Evolutionary conservation across 1,140 invertebrate genomes (phyloP).

Genomic region (Musca vetustissima): DNA sequence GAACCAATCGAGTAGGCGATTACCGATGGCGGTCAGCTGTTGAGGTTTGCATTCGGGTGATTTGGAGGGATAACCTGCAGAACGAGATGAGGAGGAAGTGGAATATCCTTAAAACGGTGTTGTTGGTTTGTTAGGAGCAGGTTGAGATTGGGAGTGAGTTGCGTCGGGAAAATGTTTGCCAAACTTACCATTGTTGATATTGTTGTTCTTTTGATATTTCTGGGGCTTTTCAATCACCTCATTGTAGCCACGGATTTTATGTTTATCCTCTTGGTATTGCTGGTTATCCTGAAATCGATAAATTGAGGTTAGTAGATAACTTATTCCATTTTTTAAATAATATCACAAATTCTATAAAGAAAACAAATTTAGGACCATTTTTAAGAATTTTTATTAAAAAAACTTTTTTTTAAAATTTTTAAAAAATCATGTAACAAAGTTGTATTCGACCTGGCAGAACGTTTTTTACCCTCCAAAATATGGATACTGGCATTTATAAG

Average conservation of each 20-base stretch:
- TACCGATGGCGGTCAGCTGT: constrained; percentile 82
- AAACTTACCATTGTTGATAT: constrained; percentile 41
- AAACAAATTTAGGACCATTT: too few species aligned
- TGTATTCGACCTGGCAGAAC: too few species aligned
- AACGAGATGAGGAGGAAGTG: constrained; percentile 1
- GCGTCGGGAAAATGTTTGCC: constrained; percentile 42
- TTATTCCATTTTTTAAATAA: too few species aligned
- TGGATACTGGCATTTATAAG: too few species aligned
- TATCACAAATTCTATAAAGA: too few species aligned
- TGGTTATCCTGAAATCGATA: constrained; percentile 58
- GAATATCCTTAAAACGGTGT: background rate
- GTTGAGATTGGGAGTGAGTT: background rate
- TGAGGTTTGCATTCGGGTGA: constrained; percentile 64
- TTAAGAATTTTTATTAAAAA: too few species aligned
- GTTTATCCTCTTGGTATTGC: constrained; percentile 66
- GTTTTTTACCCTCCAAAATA: too few species aligned
- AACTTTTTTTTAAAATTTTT: too few species aligned
- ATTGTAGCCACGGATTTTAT: constrained; percentile 67
- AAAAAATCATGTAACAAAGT: too few species aligned
- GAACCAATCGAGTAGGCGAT: constrained; percentile 91
- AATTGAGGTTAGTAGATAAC: too few species aligned
- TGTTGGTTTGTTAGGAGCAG: background rate
- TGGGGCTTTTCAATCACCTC: constrained; percentile 65
- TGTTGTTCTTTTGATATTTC: constrained; percentile 56
- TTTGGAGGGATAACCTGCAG: constrained; percentile 46